Conservation (phyloP, 2,888 invertebrate species). For the Nymphalis urticae region DNA sequence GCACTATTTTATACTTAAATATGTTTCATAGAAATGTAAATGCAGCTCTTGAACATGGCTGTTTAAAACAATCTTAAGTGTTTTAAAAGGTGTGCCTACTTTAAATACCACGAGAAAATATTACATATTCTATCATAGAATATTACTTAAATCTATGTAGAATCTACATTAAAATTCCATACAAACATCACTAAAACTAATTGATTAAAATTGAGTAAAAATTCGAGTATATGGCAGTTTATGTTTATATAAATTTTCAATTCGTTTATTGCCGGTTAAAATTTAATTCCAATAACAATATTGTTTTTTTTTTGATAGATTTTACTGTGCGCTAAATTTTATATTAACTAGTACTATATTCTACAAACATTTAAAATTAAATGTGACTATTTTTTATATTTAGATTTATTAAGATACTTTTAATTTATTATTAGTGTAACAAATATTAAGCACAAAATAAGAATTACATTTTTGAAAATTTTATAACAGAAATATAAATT, state of each 20-base stretch:
- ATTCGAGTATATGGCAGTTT: slow-evolving; percentile 74
- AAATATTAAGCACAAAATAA: background rate
- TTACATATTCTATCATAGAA: background rate
- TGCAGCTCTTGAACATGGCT: slow-evolving; percentile 13
- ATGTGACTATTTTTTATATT: background rate
- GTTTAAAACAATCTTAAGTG: background rate
- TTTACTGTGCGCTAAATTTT: slow-evolving; percentile 8
- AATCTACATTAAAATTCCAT: slow-evolving; percentile 46
- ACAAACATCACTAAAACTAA: slow-evolving; percentile 43
- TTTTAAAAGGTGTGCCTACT: slow-evolving; percentile 11
- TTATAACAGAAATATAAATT: background rate
- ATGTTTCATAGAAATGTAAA: slow-evolving; percentile 10
- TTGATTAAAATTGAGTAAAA: slow-evolving; percentile 58
- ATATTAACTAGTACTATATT: slow-evolving; percentile 1
- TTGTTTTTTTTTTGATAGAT: background rate
- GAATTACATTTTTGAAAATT: background rate
- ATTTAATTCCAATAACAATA: slow-evolving; percentile 8
- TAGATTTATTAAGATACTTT: background rate
- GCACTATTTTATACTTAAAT: background rate
- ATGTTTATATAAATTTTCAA: slow-evolving; percentile 46
- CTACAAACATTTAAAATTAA: slow-evolving; percentile 9
- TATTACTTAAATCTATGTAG: slow-evolving; percentile 31
- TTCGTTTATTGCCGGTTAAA: slow-evolving; percentile 20
- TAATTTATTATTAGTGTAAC: background rate
- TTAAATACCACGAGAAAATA: slow-evolving; percentile 22